Evolutionary conservation across 2,888 invertebrate species (phyloP).

Genomic region (Sussaba pulchella): DNA sequence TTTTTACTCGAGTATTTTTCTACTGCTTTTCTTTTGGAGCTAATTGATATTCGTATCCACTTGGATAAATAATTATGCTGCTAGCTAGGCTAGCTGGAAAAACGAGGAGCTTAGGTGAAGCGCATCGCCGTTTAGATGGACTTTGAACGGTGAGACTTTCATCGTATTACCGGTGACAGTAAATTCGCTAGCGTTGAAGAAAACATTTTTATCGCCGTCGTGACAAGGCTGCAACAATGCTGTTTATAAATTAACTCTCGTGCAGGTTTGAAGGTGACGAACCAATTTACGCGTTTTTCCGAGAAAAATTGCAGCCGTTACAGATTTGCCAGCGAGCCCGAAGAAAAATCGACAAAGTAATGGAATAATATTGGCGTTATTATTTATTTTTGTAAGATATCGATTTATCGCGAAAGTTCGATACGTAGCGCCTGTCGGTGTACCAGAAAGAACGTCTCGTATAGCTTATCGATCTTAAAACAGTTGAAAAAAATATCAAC

Average conservation of each 20-base stretch:
- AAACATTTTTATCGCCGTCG: not conserved
- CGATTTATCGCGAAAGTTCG: slow-evolving; percentile 6
- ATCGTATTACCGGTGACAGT: slow-evolving; percentile 7
- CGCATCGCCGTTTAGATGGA: not conserved
- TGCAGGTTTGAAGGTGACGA: not conserved
- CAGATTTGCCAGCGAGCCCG: no score
- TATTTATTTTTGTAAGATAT: not conserved
- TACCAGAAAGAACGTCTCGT: not conserved
- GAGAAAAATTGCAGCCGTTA: not conserved
- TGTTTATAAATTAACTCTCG: slow-evolving; percentile 12
- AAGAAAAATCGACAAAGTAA: slow-evolving; percentile 23
- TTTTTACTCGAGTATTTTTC: no score
- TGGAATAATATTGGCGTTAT: slow-evolving; percentile 5
- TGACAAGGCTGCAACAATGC: not conserved
- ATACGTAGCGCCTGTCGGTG: not conserved
- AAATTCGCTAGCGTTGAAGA: not conserved
- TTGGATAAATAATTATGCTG: no score
- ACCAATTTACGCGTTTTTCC: not conserved
- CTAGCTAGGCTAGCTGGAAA: no score
- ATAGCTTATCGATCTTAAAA: slow-evolving; percentile 37
- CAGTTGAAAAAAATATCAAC: slow-evolving; percentile 49
- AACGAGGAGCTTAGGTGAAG: no score
- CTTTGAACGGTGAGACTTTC: slow-evolving; percentile 4
- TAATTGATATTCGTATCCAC: no score
- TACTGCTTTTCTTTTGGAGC: no score